These are phyloP conservation scores for Homarus americanus DNA, from an alignment of 1,140 invertebrate genomes.

Conservation along the genomic window DNA sequence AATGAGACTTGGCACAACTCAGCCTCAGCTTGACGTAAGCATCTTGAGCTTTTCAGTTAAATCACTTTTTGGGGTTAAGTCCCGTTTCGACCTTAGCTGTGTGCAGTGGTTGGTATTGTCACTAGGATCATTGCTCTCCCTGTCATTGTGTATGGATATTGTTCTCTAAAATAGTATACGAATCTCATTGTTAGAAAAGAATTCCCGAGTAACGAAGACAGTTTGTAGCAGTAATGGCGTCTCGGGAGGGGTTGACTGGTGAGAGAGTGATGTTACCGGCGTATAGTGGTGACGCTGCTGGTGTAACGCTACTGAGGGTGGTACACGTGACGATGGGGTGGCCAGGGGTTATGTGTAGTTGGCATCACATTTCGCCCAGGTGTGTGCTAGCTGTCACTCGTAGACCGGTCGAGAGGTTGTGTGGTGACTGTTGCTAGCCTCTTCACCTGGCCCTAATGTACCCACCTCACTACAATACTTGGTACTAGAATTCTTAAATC, in stretches of 20 bases:
- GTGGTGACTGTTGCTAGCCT: background rate
- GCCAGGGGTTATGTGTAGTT: background rate
- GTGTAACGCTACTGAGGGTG: background rate
- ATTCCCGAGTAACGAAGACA: no score
- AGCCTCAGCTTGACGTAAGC: background rate
- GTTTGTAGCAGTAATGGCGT: no score
- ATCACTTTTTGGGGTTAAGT: no score
- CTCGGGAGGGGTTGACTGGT: no score
- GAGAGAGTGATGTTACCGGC: no score
- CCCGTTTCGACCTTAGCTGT: background rate
- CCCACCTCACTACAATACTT: background rate
- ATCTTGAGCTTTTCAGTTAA: background rate
- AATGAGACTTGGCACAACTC: background rate
- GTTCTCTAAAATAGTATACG: no score
- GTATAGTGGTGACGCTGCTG: no score
- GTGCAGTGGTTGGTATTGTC: background rate
- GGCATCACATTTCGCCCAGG: background rate
- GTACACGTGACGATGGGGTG: no score
- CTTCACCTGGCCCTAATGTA: background rate
- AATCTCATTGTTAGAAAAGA: no score
- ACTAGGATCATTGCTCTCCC: no score
- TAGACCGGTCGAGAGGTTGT: background rate
- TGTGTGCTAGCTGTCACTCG: background rate
- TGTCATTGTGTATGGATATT: no score
- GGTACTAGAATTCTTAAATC: no score